Evolutionary conservation across 2,113 vertebrate genomes (phyloP).

Genomic region (Cepphus grylle): DNA sequence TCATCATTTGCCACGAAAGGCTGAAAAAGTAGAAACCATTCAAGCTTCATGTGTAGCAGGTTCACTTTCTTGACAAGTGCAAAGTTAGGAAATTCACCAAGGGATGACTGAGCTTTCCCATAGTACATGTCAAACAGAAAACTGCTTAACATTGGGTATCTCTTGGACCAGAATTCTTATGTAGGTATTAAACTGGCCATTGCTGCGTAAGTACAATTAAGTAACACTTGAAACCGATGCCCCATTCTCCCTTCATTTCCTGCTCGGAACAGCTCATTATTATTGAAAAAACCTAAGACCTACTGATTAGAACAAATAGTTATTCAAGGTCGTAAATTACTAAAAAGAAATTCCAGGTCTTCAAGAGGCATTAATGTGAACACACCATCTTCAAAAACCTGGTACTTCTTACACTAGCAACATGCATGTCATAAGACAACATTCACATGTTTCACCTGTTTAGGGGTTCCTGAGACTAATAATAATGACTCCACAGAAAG

Average conservation of each 20-base stretch:
- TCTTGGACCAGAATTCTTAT: not conserved
- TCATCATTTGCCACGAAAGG: not conserved
- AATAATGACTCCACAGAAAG: not conserved
- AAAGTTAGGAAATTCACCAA: not conserved
- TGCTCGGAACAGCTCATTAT: not conserved
- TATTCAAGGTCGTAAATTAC: not conserved
- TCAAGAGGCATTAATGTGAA: not conserved
- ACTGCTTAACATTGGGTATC: not conserved
- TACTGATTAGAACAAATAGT: not conserved
- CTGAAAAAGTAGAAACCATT: not conserved
- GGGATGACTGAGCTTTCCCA: not conserved
- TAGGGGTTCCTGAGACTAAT: not conserved
- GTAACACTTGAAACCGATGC: not conserved
- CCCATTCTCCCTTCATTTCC: not conserved
- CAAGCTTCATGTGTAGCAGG: not conserved
- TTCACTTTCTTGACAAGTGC: not conserved
- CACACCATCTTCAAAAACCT: not conserved
- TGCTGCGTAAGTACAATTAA: not conserved
- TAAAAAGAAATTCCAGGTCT: not conserved
- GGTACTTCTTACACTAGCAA: not conserved
- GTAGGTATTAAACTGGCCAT: not conserved
- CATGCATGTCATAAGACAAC: not conserved
- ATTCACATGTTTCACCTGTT: not conserved
- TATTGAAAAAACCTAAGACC: not conserved
- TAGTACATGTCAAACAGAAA: not conserved